Evolutionary conservation across 2,797 vertebrate genomes (phyloP), one percentile per base, ranked within the genome.

Genomic region (Oryzias sinensis): DNA sequence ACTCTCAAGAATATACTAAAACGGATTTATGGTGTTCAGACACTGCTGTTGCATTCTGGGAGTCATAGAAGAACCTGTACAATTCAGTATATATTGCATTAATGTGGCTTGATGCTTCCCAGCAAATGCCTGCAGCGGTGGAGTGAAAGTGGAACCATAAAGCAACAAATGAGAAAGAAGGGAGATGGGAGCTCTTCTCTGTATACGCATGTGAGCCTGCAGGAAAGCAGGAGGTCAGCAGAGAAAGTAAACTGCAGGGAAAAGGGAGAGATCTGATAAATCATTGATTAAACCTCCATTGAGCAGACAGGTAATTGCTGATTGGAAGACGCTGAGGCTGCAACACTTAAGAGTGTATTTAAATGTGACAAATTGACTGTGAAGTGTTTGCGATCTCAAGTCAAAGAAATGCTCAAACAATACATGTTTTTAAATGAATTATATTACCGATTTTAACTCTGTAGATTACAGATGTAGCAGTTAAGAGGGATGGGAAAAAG

Each of bases 271-370:
- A 37, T 37, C 33, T 37, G 33, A 37, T 37, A 37, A 37, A 37
- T 37, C 33, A 37, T 37, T 37, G 33, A 37, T 37, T 37, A 37
- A 37, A 37, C 33, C 33, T 37, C 33, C 33, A n/a, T 18, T 44
- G 22, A 46, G 66, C 75, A 49, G 45, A 62, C 62, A 81, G 65
- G 62, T 72, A 72, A 82, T 79, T 65, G 62, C 72, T 25, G 55
- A 73, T 69, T 40, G 53, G 69, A 43, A 1, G 20, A 41, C 49
- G 57, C 52, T 60, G 49, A 56, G 53, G 41, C 43, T 16, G 29
- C 22, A 64, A 16, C 37, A 49, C 33, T 55, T 62, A 68, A 50
- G 15, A 59, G 17, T 56, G 43, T 53, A 43, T 25, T 48, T 43
- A 42, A 53, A 16, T 45, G 9, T 4, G 24, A 48, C 20, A 24